These are phyloP conservation scores for Epicampocera succincta DNA, from an alignment of 2,888 invertebrate genomes.

Conservation along the genomic window DNA sequence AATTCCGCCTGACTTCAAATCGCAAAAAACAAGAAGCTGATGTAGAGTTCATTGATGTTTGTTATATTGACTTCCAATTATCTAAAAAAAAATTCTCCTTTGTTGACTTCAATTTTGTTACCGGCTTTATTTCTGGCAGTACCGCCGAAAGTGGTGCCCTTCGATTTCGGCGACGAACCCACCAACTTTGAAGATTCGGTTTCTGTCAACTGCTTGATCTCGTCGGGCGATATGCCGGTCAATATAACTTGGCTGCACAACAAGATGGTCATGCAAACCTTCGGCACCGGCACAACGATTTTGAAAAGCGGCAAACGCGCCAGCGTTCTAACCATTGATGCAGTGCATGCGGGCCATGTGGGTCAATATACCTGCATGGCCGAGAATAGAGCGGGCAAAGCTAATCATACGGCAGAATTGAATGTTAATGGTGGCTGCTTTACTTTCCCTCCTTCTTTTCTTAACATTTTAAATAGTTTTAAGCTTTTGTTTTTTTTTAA, in stretches of 20 bases:
- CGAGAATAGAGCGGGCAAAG: conserved; percentile 84
- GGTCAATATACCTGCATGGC: conserved; percentile 89
- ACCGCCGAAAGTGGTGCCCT: conserved; percentile 89
- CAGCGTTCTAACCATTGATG: conserved; percentile 86
- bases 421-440: conserved; percentile 84
- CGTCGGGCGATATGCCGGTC: conserved; percentile 87
- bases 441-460: background rate
- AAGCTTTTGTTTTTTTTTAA: conserved; percentile 15
- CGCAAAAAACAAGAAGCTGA: no score
- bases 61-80: no score
- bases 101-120: background rate
- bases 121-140: conserved; percentile 81
- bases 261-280: conserved; percentile 75
- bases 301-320: conserved; percentile 85
- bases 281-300: conserved; percentile 82
- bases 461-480: background rate
- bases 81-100: background rate
- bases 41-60: no score
- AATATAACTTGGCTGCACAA: conserved; percentile 87
- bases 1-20: no score
- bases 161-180: conserved; percentile 88
- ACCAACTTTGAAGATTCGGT: conserved; percentile 87
- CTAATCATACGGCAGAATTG: conserved; percentile 84
- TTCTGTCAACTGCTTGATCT: conserved; percentile 87
- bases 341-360: conserved; percentile 86